A percentile compares a stretch with the other conserved stretches of the same genome.
Conservation (phyloP, 2,888 invertebrate genomes). For the Argyresthia goedartella region DNA sequence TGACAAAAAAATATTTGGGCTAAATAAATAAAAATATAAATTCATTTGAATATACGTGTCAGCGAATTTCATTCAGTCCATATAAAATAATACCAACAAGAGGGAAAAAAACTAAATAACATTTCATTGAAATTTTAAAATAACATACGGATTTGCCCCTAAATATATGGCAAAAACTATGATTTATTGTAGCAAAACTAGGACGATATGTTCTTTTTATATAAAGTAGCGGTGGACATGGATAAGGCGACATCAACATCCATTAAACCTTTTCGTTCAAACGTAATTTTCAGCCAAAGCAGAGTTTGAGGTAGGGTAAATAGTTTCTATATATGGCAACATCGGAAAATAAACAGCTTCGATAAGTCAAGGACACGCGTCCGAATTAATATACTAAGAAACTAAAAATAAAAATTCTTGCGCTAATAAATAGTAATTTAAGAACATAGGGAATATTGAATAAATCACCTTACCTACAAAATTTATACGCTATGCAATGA, state of each 20-base stretch:
- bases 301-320: conserved; percentile 36
- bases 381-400: conserved; percentile 22
- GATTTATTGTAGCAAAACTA: not conserved
- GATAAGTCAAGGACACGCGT: not conserved
- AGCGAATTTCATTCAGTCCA: not conserved
- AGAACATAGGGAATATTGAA: conserved; percentile 15
- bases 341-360: conserved; percentile 26
- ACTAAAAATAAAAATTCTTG: conserved; percentile 33
- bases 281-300: not conserved
- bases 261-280: not conserved
- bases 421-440: conserved; percentile 29
- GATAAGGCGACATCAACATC: too few species aligned
- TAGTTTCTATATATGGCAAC: conserved; percentile 62
- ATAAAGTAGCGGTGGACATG: too few species aligned
- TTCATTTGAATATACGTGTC: conserved; percentile 1
- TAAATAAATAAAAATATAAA: not conserved
- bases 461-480: conserved; percentile 31
- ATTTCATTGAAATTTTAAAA: not conserved
- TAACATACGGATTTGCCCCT: not conserved
- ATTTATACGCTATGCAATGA: conserved; percentile 39
- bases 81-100: not conserved
- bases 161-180: not conserved
- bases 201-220: not conserved
- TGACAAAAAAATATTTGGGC: not conserved
- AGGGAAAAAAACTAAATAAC: not conserved